Percentiles rank a stretch among this genome's conserved stretches.
Conservation (phyloP, 2,113 vertebrate species). For the Heterochromis multidens region DNA sequence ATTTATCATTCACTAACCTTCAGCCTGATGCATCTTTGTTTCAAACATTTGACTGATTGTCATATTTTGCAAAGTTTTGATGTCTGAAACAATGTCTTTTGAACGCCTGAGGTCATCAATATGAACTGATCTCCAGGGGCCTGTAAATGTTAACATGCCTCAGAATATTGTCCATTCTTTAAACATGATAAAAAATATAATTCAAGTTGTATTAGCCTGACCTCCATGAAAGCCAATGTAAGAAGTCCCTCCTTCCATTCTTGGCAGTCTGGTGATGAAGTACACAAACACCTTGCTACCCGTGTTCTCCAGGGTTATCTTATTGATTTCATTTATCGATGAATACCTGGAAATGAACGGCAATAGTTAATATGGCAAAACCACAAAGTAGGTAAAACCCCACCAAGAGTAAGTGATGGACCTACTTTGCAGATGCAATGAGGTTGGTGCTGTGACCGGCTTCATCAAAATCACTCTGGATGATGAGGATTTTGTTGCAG, state of each 20-base stretch:
- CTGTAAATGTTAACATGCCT: slow-evolving; percentile 60
- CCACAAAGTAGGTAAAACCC: fast-evolving
- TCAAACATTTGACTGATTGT: slow-evolving; percentile 90
- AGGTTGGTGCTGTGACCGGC: slow-evolving; percentile 82
- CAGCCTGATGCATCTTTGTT: slow-evolving; percentile 18
- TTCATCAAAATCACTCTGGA: slow-evolving; percentile 90
- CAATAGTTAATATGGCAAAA: not conserved
- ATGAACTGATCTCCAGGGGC: slow-evolving; percentile 90
- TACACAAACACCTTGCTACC: slow-evolving; percentile 78
- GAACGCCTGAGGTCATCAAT: slow-evolving; percentile 91
- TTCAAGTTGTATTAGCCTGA: slow-evolving; percentile 25
- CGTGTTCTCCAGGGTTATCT: slow-evolving; percentile 56
- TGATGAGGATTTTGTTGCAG: slow-evolving; percentile 82
- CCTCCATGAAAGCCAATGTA: slow-evolving; percentile 94
- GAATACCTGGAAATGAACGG: slow-evolving; percentile 78
- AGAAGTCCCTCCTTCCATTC: slow-evolving; percentile 82
- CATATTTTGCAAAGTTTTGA: slow-evolving; percentile 84
- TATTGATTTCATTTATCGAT: slow-evolving; percentile 89
- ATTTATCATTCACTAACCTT: slow-evolving; percentile 55
- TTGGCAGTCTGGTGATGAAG: slow-evolving; percentile 89
- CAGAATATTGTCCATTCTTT: not conserved
- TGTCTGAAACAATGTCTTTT: slow-evolving; percentile 82
- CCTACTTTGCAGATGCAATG: slow-evolving; percentile 91
- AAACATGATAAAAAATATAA: not conserved
- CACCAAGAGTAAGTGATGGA: not conserved